Percentiles rank a stretch among this genome's conserved stretches.
phyloP scores from a whole-genome alignment of 2,797 vertebrate species.

The Oreochromis mossambicus region DNA sequence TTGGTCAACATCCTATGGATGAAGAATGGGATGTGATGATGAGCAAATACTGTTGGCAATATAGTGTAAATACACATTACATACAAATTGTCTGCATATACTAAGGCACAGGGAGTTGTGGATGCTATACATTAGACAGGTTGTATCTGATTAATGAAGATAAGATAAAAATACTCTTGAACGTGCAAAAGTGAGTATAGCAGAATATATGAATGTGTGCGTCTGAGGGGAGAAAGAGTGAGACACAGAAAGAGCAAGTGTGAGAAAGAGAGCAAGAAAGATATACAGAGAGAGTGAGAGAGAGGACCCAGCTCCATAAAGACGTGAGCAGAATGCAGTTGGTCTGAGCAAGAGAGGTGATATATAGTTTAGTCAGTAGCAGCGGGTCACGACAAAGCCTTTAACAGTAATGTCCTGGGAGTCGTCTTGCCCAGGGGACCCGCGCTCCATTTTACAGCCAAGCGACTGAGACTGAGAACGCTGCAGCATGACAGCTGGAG shows the following conservation, averaged over 20 bases:
- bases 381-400: constrained; percentile 73
- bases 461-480: constrained; percentile 70
- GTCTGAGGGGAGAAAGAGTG: constrained; percentile 27
- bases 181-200: neutral
- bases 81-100: neutral
- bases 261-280: constrained; percentile 22
- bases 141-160: constrained; percentile 26
- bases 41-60: neutral
- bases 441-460: constrained; percentile 75
- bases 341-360: constrained; percentile 54
- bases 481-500: constrained; percentile 65
- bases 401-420: constrained; percentile 76
- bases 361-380: constrained; percentile 73
- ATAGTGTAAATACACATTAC: neutral
- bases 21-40: neutral
- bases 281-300: constrained; percentile 19
- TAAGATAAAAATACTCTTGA: neutral
- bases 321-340: constrained; percentile 68
- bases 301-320: constrained; percentile 45
- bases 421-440: constrained; percentile 68
- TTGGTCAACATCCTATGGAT: neutral
- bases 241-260: constrained; percentile 25
- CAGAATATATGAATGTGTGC: constrained; percentile 4
- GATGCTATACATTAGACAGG: neutral
- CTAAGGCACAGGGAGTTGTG: neutral